Evolutionary conservation across 2,113 vertebrate species (phyloP).

Genomic region (Beaufortia kweichowensis): DNA sequence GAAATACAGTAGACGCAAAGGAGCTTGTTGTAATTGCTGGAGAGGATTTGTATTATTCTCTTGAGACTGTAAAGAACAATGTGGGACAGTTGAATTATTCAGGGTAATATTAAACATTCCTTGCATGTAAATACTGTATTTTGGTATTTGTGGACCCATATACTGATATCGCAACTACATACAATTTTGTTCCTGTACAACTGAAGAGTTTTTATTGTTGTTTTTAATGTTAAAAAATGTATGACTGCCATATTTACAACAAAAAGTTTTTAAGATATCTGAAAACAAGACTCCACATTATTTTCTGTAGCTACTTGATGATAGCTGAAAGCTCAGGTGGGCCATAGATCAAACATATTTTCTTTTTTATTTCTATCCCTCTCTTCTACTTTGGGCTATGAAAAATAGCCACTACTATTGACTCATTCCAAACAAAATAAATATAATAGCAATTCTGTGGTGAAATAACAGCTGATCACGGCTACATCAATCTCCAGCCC

Average conservation of each 20-base stretch:
- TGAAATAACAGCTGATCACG: conserved; percentile 56
- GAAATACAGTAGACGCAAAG: not conserved
- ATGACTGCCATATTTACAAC: not conserved
- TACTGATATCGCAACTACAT: no score
- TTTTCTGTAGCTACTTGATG: not conserved
- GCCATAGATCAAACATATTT: conserved; percentile 55
- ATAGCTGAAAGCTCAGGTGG: conserved; percentile 19
- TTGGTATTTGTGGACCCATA: no score
- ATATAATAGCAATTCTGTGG: conserved; percentile 53
- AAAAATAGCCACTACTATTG: conserved; percentile 63
- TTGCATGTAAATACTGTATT: no score
- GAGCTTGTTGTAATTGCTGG: conserved; percentile 11
- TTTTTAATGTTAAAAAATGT: no score
- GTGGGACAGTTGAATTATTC: not conserved
- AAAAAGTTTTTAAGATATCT: not conserved
- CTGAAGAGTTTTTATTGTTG: no score
- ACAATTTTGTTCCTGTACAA: no score
- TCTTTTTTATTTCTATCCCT: conserved; percentile 57
- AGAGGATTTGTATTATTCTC: not conserved
- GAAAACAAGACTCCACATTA: not conserved
- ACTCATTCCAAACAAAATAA: conserved; percentile 62
- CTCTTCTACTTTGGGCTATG: conserved; percentile 49
- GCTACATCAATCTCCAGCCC: conserved; percentile 64
- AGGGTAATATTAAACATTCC: not conserved
- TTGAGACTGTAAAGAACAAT: not conserved